Conservation (phyloP, 2,888 invertebrate species). For the Mimas tiliae region DNA sequence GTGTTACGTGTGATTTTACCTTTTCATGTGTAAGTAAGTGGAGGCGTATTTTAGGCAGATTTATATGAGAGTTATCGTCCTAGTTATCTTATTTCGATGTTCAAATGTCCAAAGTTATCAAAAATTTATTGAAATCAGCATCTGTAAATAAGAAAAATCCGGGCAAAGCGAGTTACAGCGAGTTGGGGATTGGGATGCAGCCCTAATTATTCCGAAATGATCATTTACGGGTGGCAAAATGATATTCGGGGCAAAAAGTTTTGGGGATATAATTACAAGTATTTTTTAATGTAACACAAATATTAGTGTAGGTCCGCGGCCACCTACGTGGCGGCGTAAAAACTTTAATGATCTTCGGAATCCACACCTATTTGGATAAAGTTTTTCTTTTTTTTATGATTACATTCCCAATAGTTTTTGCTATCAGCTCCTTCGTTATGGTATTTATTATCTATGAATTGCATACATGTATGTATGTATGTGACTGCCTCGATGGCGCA, state of each 20-base stretch:
- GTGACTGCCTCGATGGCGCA: too few relatives aligned
- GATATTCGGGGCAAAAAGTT: conserved; percentile 42
- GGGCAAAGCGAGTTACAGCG: background rate
- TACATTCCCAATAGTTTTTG: background rate
- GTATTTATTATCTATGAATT: too few relatives aligned
- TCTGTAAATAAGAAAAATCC: background rate
- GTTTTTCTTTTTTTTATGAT: background rate
- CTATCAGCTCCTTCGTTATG: background rate
- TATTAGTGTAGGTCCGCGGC: conserved; percentile 62
- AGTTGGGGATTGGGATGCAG: background rate
- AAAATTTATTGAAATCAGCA: too few relatives aligned
- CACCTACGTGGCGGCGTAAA: conserved; percentile 49
- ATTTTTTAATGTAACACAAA: conserved; percentile 62
- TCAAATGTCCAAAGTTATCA: too few relatives aligned
- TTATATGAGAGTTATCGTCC: too few relatives aligned
- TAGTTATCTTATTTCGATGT: too few relatives aligned
- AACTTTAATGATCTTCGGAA: background rate
- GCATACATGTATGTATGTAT: too few relatives aligned
- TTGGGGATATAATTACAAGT: conserved; percentile 66
- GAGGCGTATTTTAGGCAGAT: too few relatives aligned
- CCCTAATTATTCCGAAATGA: conserved; percentile 29
- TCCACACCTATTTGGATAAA: conserved; percentile 6
- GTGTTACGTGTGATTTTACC: too few relatives aligned
- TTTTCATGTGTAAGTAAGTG: too few relatives aligned
- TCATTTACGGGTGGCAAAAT: conserved; percentile 28